phyloP scores from a whole-genome alignment of 2,888 invertebrate genomes.

The Drosophila nigricruria region DNA sequence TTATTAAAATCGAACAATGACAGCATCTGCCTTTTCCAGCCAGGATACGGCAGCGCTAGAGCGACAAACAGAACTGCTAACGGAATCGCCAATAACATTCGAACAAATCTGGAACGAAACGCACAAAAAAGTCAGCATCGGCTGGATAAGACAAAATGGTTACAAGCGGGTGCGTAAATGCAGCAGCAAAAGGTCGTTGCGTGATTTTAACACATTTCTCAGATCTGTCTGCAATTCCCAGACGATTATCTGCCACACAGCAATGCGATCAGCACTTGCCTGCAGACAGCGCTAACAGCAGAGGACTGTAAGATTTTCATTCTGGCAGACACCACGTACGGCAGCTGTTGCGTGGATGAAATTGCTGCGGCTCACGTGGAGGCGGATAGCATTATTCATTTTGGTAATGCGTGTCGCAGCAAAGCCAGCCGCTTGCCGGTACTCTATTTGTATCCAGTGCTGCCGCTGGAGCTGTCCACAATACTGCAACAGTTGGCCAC shows the following conservation, averaged over 20 bases:
- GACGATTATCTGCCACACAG: constrained; percentile 91
- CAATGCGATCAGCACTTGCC: constrained; percentile 88
- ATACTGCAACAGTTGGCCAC: constrained; percentile 83
- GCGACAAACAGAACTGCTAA: constrained; percentile 69
- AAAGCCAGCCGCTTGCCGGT: constrained; percentile 91
- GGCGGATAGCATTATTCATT: constrained; percentile 95
- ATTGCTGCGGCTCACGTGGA: constrained; percentile 95
- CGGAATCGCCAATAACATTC: constrained; percentile 52
- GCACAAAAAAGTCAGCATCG: constrained; percentile 78
- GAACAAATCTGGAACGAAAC: constrained; percentile 83
- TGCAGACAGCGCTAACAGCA: constrained; percentile 84
- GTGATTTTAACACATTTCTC: not conserved
- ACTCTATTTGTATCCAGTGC: constrained; percentile 90
- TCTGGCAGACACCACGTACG: constrained; percentile 96
- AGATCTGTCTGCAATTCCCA: constrained; percentile 97
- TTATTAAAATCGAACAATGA: constrained; percentile 47
- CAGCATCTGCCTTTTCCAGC: constrained; percentile 82
- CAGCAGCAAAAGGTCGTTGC: not conserved
- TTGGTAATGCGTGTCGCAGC: constrained; percentile 95
- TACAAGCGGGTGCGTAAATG: constrained; percentile 88
- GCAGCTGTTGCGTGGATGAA: constrained; percentile 89
- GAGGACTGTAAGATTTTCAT: constrained; percentile 88
- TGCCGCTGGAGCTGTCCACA: constrained; percentile 86
- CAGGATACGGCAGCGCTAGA: constrained; percentile 81
- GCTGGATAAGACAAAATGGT: constrained; percentile 90